Percentiles rank a stretch among this genome's conserved stretches.
Evolutionary conservation across 2,113 vertebrate species (phyloP).

Genomic region (Actenoides hombroni): DNA sequence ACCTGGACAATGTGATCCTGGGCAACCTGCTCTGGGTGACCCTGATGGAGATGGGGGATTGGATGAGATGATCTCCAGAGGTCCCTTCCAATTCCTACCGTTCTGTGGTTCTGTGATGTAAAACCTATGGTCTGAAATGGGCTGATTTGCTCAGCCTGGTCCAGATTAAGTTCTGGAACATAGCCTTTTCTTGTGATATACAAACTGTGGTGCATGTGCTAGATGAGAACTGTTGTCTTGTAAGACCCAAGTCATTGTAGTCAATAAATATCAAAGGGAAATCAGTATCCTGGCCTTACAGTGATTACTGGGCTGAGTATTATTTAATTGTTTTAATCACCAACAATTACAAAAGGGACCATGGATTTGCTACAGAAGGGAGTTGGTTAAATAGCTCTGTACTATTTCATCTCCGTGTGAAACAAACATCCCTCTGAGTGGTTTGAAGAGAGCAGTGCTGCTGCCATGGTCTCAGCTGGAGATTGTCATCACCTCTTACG

Average conservation of each 20-base stretch:
- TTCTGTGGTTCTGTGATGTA: not conserved
- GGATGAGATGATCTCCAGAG: not conserved
- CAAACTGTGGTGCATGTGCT: not conserved
- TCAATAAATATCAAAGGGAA: not conserved
- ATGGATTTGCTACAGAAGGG: not conserved
- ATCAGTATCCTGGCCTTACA: not conserved
- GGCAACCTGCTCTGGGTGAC: not conserved
- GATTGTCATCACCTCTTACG: not conserved
- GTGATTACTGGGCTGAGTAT: too few relatives aligned
- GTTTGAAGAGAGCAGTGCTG: not conserved
- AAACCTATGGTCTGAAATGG: not conserved
- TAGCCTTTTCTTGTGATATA: not conserved
- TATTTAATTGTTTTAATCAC: not conserved
- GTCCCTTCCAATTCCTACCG: not conserved
- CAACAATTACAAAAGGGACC: not conserved
- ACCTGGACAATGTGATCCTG: not conserved
- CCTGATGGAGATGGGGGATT: not conserved
- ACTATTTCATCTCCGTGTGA: not conserved
- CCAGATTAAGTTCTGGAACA: not conserved
- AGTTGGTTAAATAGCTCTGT: not conserved
- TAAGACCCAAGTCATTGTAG: not conserved
- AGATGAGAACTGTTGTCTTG: not conserved
- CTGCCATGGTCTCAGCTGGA: not conserved
- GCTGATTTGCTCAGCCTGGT: not conserved
- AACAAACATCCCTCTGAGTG: not conserved